These are phyloP conservation scores for Triplophysa yarkandensis DNA, from an alignment of 2,797 vertebrate species.

Conservation along the genomic window DNA sequence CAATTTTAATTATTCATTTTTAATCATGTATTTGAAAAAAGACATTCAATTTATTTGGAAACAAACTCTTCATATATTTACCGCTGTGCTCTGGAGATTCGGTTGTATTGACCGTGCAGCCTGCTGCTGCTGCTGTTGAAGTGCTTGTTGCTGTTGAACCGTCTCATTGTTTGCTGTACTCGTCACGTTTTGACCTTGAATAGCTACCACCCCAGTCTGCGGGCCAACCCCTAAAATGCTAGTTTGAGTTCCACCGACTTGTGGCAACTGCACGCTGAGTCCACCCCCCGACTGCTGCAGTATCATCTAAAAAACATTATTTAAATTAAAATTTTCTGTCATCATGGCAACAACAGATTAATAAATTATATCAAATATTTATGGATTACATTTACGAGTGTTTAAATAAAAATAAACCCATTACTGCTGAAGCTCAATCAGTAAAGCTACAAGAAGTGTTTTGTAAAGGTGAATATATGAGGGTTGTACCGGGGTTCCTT, in stretches of 20 bases:
- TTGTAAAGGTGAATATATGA: background rate
- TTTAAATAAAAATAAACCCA: background rate
- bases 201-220: conserved; percentile 78
- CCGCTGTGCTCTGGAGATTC: conserved; percentile 70
- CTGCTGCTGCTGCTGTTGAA: conserved; percentile 46
- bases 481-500: conserved; percentile 69
- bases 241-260: conserved; percentile 63
- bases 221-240: conserved; percentile 73
- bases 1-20: no score
- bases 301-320: conserved; percentile 82
- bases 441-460: background rate
- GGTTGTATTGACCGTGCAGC: conserved; percentile 60
- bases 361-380: no score
- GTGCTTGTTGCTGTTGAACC: conserved; percentile 74
- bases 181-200: conserved; percentile 80
- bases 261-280: conserved; percentile 86
- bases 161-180: conserved; percentile 80
- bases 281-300: conserved; percentile 85
- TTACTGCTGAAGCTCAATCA: no score
- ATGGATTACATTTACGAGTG: background rate
- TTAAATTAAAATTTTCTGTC: background rate
- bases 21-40: no score
- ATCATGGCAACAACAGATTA: conserved; percentile 27
- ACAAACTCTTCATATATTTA: background rate
- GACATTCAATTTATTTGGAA: no score